Base-by-base conservation (phyloP, 2,113 vertebrate species). In the Festucalex cinctus region DNA sequence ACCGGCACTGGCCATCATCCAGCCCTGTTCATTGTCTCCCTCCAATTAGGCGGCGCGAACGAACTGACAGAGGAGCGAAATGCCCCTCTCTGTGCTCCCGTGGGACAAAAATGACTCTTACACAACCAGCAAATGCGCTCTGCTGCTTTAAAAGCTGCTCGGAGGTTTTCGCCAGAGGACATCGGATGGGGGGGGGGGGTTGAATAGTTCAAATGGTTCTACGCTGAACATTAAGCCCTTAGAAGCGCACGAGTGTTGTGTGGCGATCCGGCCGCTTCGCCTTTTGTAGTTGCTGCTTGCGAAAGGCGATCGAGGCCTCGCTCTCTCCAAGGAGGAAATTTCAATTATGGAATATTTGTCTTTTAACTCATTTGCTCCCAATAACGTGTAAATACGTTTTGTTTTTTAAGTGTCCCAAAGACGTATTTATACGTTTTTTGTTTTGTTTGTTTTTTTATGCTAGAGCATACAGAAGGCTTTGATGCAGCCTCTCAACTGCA, bases 21-120 rank as follows among this genome's bases (percentile, higher is more conserved):
- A 32, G 68, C 75, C 80, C 70, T 80, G 79, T 76, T 67, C 75
- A 78, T 76, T 85, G 83, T 85, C 51, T 66, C 59, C 32, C 46
- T 67, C 69, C 76, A 77, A 87, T 85, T 77, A 68, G 63, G 69
- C 71, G 46, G 28, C 14, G 68, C 70, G 77, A 46, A 71, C 70
- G 74, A 54, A 41, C 76, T 69, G 69, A 78, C 67, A 65, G 56
- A 9, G 20, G 48, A 71, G 48, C 58, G 75, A 79, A 77, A 60
- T 70, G 69, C 79, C 71, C 54, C 65, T 77, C 77, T 70, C 5
- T 17, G 63, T 79, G 71, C 58, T 77, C 76, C 73, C 43, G 3
- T 37, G 32, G 78, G 78, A 79, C 76, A 71, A 61, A 74, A 80
- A 76, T 75, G 73, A 77, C 63, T 69, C 37, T 79, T 81, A 81